Evolutionary conservation across 2,888 invertebrate genomes (phyloP), one percentile per base, ranked within the genome.

Genomic region (Ophraella communa): DNA sequence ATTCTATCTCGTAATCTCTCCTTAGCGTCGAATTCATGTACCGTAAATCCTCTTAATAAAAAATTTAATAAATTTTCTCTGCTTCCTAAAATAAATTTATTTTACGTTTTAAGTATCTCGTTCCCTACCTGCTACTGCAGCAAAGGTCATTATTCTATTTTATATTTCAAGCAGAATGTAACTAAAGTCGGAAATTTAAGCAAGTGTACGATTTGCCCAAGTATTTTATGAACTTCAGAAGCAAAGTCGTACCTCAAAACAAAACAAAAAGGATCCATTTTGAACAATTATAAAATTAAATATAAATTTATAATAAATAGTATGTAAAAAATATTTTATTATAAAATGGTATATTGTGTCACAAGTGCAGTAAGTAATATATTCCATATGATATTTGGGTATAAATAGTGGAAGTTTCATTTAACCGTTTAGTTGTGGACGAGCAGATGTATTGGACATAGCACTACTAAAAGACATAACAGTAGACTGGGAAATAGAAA

Each of bases 101-200:
- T 21, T 45, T 4, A 14, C 21, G 23, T 45, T 45, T 45, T 45
- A 45, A 45, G 45, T 45, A 45, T 45, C 21, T 21, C 23, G 14
- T 45, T 45, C 21, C 21, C 21, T 45, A 45, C 45, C 23, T 45
- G 21, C 23, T n/a, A n/a, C 20, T 7, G 20, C 20, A 45, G 45
- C 23, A 39, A 39, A 45, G 45, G 21, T 45, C 21, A n/a, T 45
- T 45, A 45, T 45, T 45, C 20, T 45, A 45, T 45, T 45, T 45
- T 10, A 45, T 20, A 45, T 14, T 20, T 45, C 23, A n/a, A 20
- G 45, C 21, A 45, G 45, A 45, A 45, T 45, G 11, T 45, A 45
- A 45, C 21, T 1, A 10, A 45, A 45, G 23, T n/a, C n/a, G 45
- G 21, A 45, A n/a, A 44, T 20, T 44, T 44, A 11, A 44, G 20